phyloP scores from a whole-genome alignment of 1,140 invertebrate genomes.

The Lysiphlebus fabarum region DNA sequence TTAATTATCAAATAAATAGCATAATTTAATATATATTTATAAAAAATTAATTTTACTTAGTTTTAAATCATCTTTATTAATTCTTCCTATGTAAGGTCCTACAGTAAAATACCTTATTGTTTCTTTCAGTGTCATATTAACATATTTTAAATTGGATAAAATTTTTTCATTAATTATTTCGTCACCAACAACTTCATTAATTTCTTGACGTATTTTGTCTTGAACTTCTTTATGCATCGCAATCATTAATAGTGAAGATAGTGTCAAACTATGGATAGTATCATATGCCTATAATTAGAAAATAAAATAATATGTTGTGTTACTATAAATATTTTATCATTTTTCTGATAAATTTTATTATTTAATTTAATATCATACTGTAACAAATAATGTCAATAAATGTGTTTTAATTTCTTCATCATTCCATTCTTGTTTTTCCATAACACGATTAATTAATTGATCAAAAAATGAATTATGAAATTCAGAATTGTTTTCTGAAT shows the following conservation, averaged over 20 bases:
- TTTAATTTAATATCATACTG: conserved; percentile 24
- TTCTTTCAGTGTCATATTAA: conserved; percentile 64
- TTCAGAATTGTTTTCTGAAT: too few relatives aligned
- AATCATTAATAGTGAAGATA: not conserved
- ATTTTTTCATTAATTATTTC: conserved; percentile 55
- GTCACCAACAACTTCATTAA: conserved; percentile 54
- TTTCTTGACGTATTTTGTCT: conserved; percentile 53
- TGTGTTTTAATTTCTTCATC: too few relatives aligned
- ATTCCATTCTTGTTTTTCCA: too few relatives aligned
- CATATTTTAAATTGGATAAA: conserved; percentile 57
- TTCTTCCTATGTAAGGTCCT: conserved; percentile 58
- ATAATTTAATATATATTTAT: not conserved
- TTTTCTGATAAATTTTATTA: too few relatives aligned
- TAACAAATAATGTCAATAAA: too few relatives aligned
- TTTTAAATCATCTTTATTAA: conserved; percentile 51
- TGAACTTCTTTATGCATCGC: conserved; percentile 17
- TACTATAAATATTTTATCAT: too few relatives aligned
- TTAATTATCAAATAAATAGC: not conserved
- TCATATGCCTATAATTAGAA: not conserved
- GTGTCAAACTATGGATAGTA: not conserved
- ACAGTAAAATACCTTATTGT: conserved; percentile 58
- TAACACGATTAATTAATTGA: too few relatives aligned
- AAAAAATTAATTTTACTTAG: conserved; percentile 19
- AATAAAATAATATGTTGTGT: not conserved
- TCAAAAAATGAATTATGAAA: too few relatives aligned